These are phyloP conservation scores for Entelurus aequoreus DNA, from an alignment of 2,113 vertebrate genomes.

Conservation along the genomic window DNA sequence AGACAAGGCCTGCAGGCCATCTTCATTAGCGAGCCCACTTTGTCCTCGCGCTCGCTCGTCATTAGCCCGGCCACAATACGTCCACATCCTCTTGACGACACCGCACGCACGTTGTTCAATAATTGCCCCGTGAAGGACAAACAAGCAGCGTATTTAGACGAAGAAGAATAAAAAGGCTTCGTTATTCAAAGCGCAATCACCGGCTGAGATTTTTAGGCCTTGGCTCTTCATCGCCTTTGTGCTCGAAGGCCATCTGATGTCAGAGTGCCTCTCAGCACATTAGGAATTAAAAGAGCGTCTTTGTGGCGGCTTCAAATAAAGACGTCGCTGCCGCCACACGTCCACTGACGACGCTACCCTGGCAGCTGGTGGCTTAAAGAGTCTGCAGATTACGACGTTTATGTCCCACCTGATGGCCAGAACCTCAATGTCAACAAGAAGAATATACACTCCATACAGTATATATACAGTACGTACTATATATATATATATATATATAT, in stretches of 20 bases:
- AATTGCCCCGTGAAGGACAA: constrained; percentile 70
- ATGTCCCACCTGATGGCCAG: too few species aligned
- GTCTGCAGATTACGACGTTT: too few species aligned
- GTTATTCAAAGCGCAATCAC: constrained; percentile 54
- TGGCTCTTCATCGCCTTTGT: constrained; percentile 28
- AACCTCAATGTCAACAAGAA: too few species aligned
- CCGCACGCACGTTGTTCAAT: constrained; percentile 62
- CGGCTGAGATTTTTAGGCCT: constrained; percentile 42
- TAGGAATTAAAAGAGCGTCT: constrained; percentile 25
- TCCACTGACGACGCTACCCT: too few species aligned
- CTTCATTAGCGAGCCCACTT: constrained; percentile 58
- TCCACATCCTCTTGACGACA: constrained; percentile 60
- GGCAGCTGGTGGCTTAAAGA: too few species aligned
- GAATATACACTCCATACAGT: too few species aligned
- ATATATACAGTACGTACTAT: too few species aligned
- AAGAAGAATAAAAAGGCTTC: constrained; percentile 39
- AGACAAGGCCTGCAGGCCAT: constrained; percentile 51
- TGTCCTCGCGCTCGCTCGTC: constrained; percentile 62
- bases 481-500: too few species aligned
- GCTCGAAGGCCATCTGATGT: constrained; percentile 55
- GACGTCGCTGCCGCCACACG: too few species aligned
- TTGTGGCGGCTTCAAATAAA: not conserved
- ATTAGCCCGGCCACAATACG: constrained; percentile 56
- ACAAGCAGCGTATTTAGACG: constrained; percentile 37
- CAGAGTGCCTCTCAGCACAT: constrained; percentile 31